Evolutionary conservation across 2,113 vertebrate genomes (phyloP).

Genomic region (Tenebrosternarchus preto): DNA sequence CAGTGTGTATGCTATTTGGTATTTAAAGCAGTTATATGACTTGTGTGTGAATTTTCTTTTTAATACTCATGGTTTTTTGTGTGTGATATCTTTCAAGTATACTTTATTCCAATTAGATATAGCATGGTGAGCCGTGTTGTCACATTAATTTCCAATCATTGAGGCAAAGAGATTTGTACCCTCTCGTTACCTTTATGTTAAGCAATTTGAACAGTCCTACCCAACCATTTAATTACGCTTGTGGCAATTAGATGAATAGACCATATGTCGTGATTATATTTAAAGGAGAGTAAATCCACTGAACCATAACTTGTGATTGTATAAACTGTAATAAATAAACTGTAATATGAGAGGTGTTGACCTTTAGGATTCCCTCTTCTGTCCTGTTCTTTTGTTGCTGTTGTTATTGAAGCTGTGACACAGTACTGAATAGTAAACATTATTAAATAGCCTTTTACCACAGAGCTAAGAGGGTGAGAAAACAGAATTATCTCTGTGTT

Average conservation of each 20-base stretch:
- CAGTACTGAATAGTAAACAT: constrained; percentile 36
- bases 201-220: constrained; percentile 45
- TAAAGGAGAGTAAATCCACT: constrained; percentile 58
- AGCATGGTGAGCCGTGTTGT: constrained; percentile 40
- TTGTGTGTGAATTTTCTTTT: constrained; percentile 14
- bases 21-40: neutral
- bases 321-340: constrained; percentile 59
- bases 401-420: constrained; percentile 27
- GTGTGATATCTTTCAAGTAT: constrained; percentile 44
- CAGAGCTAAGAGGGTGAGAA: neutral
- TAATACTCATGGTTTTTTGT: constrained; percentile 32
- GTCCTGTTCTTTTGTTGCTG: constrained; percentile 44
- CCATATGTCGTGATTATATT: constrained; percentile 58
- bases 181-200: constrained; percentile 37
- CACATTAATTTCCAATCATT: constrained; percentile 53
- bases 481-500: neutral
- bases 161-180: constrained; percentile 52
- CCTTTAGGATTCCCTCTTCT: constrained; percentile 53
- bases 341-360: constrained; percentile 56
- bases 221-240: constrained; percentile 53
- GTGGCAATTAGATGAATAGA: constrained; percentile 54
- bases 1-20: neutral
- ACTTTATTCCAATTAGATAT: constrained; percentile 32
- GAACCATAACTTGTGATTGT: constrained; percentile 61
- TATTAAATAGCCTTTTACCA: constrained; percentile 24